Base-by-base conservation (phyloP, 30 jellyfish, hydroid and myxozoan species). In the Aurelia aurita region DNA sequence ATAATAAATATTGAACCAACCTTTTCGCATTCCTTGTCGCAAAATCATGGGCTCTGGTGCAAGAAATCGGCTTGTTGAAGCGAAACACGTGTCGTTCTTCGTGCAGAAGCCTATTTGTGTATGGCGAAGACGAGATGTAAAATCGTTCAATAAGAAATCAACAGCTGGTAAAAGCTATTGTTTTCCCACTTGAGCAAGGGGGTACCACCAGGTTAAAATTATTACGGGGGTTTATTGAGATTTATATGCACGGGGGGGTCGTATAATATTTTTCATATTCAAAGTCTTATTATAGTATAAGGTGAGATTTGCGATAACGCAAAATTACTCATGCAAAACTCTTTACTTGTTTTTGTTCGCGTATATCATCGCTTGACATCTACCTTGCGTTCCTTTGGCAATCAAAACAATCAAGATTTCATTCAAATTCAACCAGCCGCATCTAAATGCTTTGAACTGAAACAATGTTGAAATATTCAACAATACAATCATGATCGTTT, bases 81-180 rank as follows among this genome's bases (percentile, higher is more conserved):
- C 9, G 26, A 25, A 64, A 74, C 86, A 74, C 86, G 86, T 74
- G 86, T 73, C 60, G 3, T 69, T 26, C 51, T 6, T 31, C 75
- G 28, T 58, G 47, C 34, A 25, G 66, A 72, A 57, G 76, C 74
- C 58, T 54, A 73, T 79, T 79, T 49, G 90, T 63, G 82, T 79
- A 63, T 79, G 90, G 90, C 21, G 90, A 79, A 58, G 90, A 67
- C 47, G 82, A 79, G 77, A 79, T 79, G 90, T 79, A 79, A 79
- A 78, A 79, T 45, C 83, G 68, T 66, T 62, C 90, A 66, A 79
- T 64, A 79, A 63, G 45, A 79, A 47, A 66, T 25, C 90, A 62
- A 79, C 90, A 79, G 90, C 90, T 79, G 90, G 90, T 79, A 39
- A 66, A 34, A 53, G 64, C 82, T 66, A 79, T 79, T 79, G 90